Evolutionary conservation across 2,113 vertebrate genomes (phyloP), one percentile per base, ranked within the genome.

Genomic region (Canis aureus): DNA sequence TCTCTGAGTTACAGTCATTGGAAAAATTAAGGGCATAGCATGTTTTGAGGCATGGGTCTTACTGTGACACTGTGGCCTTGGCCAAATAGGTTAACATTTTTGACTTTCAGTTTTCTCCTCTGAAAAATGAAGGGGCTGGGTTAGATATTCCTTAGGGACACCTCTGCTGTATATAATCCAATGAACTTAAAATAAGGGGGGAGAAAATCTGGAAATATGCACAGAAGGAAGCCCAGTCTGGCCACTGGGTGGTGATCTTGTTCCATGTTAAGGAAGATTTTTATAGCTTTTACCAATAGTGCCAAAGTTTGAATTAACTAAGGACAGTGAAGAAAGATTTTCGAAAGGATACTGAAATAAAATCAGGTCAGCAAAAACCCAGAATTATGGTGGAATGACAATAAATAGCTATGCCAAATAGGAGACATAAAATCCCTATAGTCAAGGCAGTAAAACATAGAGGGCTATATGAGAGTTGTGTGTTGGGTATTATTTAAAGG

Each of bases 181-280:
- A 38, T 27, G 25, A 87, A 78, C 78, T 43, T n/a, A 51, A 95
- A 76, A 95, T 27, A 35, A 10, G 3, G 49, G 7, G 35, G 8
- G 49, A 25, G 15, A 76, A 53, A 92, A 76, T 87, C 96, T 66
- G 57, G n/a, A 74, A 95, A 32, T 19, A 13, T 22, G 69, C 25
- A 29, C 13, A 11, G 62, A 16, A 64, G 16, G n/a, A 64, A 83
- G 10, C 91, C 19, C 88, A 55, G 0, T 11, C 0, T 97, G 91
- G 78, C 98, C 99, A 97, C 98, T 98, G 95, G 99, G 97, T 99
- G 99, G 97, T 96, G 98, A 97, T 98, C 95, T 98, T 98, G 98
- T 98, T 98, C 98, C 98, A 97, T 0, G 29, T 60, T 59, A 85
- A 84, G 74, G 55, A 69, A 64, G 81, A 94, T 51, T 35, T 74